These are phyloP conservation scores for Euphonia xanthogaster DNA, from an alignment of 2,797 vertebrate species.

Conservation along the genomic window DNA sequence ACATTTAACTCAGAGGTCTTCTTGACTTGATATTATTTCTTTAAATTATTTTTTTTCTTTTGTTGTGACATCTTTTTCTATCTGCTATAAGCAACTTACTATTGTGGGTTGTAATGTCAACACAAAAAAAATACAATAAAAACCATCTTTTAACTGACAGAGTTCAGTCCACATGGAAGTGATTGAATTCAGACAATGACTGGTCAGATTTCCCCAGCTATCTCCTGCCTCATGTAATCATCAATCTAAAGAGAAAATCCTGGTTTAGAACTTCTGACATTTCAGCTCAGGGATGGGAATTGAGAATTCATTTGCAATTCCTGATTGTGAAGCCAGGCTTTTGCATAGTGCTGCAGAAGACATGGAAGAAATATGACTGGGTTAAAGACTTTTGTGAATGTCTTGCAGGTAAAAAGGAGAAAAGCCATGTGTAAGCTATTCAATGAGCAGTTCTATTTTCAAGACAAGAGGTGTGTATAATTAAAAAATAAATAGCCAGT, in stretches of 20 bases:
- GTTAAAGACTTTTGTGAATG: not conserved
- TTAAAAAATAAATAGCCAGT: not conserved
- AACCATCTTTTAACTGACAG: not conserved
- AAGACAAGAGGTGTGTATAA: not conserved
- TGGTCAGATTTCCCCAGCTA: not conserved
- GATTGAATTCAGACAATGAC: not conserved
- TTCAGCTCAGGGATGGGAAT: not conserved
- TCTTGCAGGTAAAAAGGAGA: not conserved
- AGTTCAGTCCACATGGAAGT: not conserved
- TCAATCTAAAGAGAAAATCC: not conserved
- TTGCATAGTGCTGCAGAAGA: not conserved
- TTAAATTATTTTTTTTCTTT: not conserved
- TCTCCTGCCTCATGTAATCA: not conserved
- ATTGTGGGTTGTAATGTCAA: not conserved
- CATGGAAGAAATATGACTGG: not conserved
- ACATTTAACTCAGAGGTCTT: not conserved
- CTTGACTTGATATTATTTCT: not conserved
- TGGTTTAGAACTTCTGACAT: not conserved
- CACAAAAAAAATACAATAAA: not conserved
- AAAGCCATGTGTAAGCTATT: not conserved
- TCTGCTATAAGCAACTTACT: not conserved
- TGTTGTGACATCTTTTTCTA: not conserved
- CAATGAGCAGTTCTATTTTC: not conserved
- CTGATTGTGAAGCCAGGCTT: not conserved
- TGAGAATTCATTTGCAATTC: not conserved